Base-by-base conservation (phyloP, 2,797 vertebrate species). In the Phrynocephalus forsythii region DNA sequence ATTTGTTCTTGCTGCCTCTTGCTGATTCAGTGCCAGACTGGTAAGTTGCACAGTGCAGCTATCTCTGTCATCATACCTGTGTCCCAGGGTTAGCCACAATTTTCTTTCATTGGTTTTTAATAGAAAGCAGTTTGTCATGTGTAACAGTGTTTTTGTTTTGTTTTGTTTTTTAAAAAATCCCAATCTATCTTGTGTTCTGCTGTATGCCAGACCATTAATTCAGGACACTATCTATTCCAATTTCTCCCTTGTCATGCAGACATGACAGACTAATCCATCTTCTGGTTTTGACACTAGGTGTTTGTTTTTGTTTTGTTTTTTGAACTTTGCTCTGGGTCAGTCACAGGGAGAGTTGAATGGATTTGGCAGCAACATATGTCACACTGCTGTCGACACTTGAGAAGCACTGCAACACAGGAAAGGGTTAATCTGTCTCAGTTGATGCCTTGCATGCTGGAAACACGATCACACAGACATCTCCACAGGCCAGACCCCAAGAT, bases 231-330 rank as follows among this genome's bases (percentile, higher is more conserved):
- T 56, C 91, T 90, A 22, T 20, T 89, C 90, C 60, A 88, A 86
- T 52, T 83, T 85, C 79, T 83, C 81, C 15, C 0, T 50, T 81
- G 6, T 88, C 83, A 82, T 78, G 77, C 72, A 77, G 79, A 79
- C n/a, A 86, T 81, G 63, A 84, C 28, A 91, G 75, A 50, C 8
- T 88, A 73, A 87, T 83, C 63, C 87, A 90, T 90, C 83, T 1
- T 2, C 66, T 77, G 73, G 52, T 91, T 89, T 92, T 88, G 30
- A 91, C 86, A 83, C 63, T 66, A 63, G 60, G 15, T 22, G 63
- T 9, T 84, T 86, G 56, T 87, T 91, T 92, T 83, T 87, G 85
- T 94, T 93, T 90, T 86, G 84, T 90, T 33, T 56, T 56, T 9
- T 56, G 52, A 93, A 82, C 82, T 76, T 85, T 85, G 90, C 81